Evolutionary conservation across 1,140 invertebrate species (phyloP), one percentile per base, ranked within the genome.

Genomic region (Amphibalanus amphitrite): DNA sequence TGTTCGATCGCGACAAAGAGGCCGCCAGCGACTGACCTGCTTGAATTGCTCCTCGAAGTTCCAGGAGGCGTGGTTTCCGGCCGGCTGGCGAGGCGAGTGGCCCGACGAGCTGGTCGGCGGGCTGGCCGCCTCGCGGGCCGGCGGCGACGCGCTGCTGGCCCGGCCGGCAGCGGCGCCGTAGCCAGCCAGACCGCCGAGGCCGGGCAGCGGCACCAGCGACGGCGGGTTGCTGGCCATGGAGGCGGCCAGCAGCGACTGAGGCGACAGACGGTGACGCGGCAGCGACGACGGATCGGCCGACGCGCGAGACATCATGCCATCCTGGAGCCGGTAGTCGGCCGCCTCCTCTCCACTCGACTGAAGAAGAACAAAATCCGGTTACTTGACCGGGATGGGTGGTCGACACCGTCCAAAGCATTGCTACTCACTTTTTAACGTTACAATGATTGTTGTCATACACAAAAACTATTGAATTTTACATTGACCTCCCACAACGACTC

Each of bases 41-140:
- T 67, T 67, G 65, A 67, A 67, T 26, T 67, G 65, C 23, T 67
- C 65, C 65, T 67, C 65, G 65, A 20, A 67, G 65, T 67, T 67
- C 65, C 65, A 67, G 65, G 65, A 28, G 28, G 65, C 65, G 17
- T 67, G 65, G 10, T 26, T 28, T 26, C 23, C 65, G n/a, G 10
- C 20, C 1, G 10, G 10, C 28, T 26, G 28, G 1, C 28, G n/a
- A 25, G 65, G 65, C 65, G 65, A 67, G 10, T 67, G 65, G 10
- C 3, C 65, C 3, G 65, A 1, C 0, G 65, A 26, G 65, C 10
- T 28, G 26, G 3, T 10, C 65, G 65, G 26, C 8, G 65, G 65
- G 65, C 65, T 67, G 65, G 23, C 65, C 65, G 65, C 23, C 23
- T 67, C 65, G n/a, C 28, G 65, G n/a, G n/a, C 28, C 26, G 28